Base-by-base conservation (phyloP, 2,888 invertebrate genomes). In the Cyclophora albipunctata region DNA sequence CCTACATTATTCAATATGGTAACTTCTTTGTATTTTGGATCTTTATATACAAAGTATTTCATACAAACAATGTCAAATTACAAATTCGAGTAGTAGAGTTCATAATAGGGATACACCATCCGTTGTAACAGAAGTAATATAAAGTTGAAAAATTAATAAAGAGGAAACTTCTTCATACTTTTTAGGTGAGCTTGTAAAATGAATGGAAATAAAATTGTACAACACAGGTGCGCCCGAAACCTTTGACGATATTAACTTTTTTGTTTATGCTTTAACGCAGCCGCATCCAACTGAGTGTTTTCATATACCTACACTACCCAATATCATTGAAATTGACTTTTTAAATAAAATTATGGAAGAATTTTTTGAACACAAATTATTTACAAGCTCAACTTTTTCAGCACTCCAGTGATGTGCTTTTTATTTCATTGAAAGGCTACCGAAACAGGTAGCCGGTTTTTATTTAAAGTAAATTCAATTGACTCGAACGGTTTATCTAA, bases 131-230 rank as follows among this genome's bases (percentile, higher is more conserved):
- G 69, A 79, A 82, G 84, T 84, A 86, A 88, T 86, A 87, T 85
- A 86, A 88, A 88, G 87, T 88, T 88, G 81, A 83, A 88, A 88
- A 88, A 88, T 88, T 88, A 88, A 88, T 88, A 88, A 88, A 86
- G 87, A 85, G 70, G 78, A 79, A 87, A 87, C 80, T 87, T 84
- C 78, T 76, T 73, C 75, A 73, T 73, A 76, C 81, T 83, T 85
- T 86, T 85, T 86, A 85, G 86, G 83, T 81, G 75, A 82, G 85
- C 84, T 83, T 84, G 81, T 84, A 86, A 87, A 86, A 85, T 84
- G 85, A 87, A 86, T 86, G 83, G 82, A 82, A 88, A 88, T 85
- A 86, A 88, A 86, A 87, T 80, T 81, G 84, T 85, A 83, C 74
- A 73, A 79, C 84, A 78, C 87, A 88, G 88, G 86, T 87, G 88